Conservation (phyloP, 1,140 invertebrate species). For the Branchinecta lynchi region DNA sequence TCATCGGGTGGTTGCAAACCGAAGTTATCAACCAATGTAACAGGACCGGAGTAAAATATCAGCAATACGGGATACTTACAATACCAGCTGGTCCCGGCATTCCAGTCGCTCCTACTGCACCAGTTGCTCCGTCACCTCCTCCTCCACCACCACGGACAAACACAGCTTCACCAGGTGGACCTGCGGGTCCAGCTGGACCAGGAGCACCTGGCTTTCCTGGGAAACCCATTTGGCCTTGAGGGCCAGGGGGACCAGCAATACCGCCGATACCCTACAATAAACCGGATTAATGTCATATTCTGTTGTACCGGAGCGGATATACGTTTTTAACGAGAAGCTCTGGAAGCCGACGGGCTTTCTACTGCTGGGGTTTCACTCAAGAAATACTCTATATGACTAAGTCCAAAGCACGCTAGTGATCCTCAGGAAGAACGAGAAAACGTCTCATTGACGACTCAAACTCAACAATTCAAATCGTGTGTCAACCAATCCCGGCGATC, state of each 20-base stretch:
- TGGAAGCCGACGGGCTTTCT: too few relatives aligned
- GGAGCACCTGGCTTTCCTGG: conserved; percentile 27
- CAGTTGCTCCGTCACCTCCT: conserved; percentile 27
- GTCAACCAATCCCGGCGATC: too few relatives aligned
- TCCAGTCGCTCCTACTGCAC: conserved; percentile 28
- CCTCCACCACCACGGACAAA: conserved; percentile 20
- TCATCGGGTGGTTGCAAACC: too few relatives aligned
- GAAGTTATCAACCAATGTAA: too few relatives aligned
- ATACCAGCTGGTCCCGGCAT: conserved; percentile 23
- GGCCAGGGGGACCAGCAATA: conserved; percentile 27
- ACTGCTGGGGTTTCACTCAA: too few relatives aligned
- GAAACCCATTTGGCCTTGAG: conserved; percentile 31
- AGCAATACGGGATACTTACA: conserved; percentile 19
- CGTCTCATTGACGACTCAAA: too few relatives aligned
- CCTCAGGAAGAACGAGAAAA: too few relatives aligned
- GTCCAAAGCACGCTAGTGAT: too few relatives aligned
- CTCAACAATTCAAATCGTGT: too few relatives aligned
- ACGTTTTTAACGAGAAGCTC: too few relatives aligned
- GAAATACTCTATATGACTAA: too few relatives aligned
- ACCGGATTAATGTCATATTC: neutral
- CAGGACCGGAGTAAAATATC: too few relatives aligned
- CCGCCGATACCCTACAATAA: neutral
- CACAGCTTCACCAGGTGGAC: conserved; percentile 28
- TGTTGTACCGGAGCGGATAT: neutral
- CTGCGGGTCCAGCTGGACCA: conserved; percentile 32